These are phyloP conservation scores for Platorchestia sp. DNA, from an alignment of 1,140 invertebrate species.

Conservation along the genomic window DNA sequence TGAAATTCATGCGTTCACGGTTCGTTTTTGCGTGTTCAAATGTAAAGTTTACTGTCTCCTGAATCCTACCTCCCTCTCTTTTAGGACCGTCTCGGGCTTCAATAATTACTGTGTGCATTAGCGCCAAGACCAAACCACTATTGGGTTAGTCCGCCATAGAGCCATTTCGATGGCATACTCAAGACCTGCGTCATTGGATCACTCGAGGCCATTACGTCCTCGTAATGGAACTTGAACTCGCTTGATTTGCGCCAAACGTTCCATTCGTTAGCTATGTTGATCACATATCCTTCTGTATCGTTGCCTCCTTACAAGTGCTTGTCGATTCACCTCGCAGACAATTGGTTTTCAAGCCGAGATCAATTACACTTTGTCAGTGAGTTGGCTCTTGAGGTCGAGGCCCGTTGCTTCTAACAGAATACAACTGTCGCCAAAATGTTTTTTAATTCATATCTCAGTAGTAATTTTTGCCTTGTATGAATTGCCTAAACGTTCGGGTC, in stretches of 20 bases:
- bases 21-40: background rate
- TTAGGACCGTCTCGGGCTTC: background rate
- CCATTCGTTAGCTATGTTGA: background rate
- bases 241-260: slow-evolving; percentile 24
- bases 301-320: background rate
- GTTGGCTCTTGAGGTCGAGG: background rate
- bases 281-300: slow-evolving; percentile 8
- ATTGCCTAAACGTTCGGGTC: background rate
- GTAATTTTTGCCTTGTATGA: background rate
- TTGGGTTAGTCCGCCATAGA: background rate
- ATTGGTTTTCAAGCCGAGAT: background rate
- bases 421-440: background rate
- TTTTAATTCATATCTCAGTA: background rate
- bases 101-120: slow-evolving; percentile 5
- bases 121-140: slow-evolving; percentile 20
- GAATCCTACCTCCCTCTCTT: background rate
- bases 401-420: background rate
- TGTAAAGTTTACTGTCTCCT: background rate
- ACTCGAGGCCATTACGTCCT: background rate
- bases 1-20: background rate
- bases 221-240: slow-evolving; percentile 4
- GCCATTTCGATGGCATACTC: background rate
- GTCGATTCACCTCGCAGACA: background rate
- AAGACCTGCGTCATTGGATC: background rate
- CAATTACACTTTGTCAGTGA: background rate